phyloP scores from a whole-genome alignment of 2,888 invertebrate genomes.

The Antheraea yamamai region DNA sequence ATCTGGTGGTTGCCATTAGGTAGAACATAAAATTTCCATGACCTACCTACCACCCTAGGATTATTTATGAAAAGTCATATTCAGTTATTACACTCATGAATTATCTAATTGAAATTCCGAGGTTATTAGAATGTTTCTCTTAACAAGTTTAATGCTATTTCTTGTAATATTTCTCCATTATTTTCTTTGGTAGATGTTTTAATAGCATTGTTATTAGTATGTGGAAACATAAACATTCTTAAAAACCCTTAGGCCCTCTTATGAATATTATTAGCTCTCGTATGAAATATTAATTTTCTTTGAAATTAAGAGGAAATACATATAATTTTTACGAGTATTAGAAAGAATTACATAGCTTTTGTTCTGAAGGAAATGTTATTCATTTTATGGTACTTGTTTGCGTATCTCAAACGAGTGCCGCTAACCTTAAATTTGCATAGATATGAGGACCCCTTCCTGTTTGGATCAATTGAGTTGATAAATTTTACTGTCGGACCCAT shows the following conservation, averaged over 20 bases:
- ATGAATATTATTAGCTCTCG: background rate
- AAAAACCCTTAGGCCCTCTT: background rate
- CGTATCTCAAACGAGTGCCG: constrained; percentile 10
- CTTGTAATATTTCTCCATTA: background rate
- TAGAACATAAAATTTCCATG: no score
- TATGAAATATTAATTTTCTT: background rate
- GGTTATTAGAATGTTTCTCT: background rate
- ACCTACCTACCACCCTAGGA: no score
- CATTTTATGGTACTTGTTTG: background rate
- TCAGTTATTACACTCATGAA: background rate
- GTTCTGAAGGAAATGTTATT: background rate
- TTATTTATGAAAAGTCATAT: no score
- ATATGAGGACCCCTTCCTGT: constrained; percentile 29
- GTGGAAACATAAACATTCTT: background rate
- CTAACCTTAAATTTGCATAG: constrained; percentile 34
- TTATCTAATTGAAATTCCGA: background rate
- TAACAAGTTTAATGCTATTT: background rate
- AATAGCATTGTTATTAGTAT: background rate
- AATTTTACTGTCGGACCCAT: constrained; percentile 23
- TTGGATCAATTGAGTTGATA: constrained; percentile 26
- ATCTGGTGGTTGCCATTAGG: no score
- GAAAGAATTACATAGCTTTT: background rate
- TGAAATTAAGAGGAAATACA: background rate
- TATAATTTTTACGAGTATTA: background rate
- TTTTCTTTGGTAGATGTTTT: background rate